Evolutionary conservation across 2,888 invertebrate species (phyloP).

Genomic region (Diaphora mendica): DNA sequence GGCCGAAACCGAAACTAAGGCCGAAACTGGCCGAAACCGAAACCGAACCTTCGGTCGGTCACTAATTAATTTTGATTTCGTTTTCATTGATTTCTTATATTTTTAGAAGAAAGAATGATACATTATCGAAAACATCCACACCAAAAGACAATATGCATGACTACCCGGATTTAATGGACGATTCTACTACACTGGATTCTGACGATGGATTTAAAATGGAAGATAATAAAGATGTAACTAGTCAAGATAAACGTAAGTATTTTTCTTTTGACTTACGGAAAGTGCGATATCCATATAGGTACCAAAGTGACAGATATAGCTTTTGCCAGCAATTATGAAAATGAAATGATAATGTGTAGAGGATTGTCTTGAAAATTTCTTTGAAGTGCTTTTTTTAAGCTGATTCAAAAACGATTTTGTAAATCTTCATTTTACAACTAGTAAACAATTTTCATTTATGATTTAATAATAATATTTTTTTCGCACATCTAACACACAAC

Average conservation of each 20-base stretch:
- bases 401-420: too few relatives aligned
- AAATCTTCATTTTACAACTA: too few relatives aligned
- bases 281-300: not conserved
- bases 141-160: constrained; percentile 43
- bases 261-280: not conserved
- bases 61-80: not conserved
- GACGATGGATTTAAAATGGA: constrained; percentile 52
- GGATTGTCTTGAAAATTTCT: not conserved
- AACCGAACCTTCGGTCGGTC: too few relatives aligned
- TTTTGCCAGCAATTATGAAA: not conserved
- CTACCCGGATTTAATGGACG: constrained; percentile 55
- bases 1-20: too few relatives aligned
- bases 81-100: not conserved
- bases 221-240: constrained; percentile 19
- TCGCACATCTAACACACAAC: too few relatives aligned
- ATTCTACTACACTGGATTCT: constrained; percentile 51
- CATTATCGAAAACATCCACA: constrained; percentile 5
- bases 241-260: constrained; percentile 41
- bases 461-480: too few relatives aligned
- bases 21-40: too few relatives aligned
- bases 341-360: not conserved
- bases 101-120: constrained; percentile 6
- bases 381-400: too few relatives aligned
- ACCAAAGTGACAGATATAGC: not conserved
- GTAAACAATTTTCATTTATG: too few relatives aligned